Evolutionary conservation across 2,888 invertebrate species (phyloP).

Genomic region (Meta bourneti): DNA sequence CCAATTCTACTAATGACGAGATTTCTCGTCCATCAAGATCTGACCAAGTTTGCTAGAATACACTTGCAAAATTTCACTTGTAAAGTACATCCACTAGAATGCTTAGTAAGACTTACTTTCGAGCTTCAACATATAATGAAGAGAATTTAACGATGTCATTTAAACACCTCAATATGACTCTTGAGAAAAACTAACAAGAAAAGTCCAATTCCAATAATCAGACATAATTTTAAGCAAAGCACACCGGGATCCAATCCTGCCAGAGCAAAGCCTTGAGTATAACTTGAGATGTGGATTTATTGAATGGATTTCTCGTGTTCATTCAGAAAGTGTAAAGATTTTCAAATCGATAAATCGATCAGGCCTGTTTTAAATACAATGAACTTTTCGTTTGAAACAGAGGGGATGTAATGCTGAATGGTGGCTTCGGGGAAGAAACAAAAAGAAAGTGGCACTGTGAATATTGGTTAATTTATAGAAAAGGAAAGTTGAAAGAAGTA

Average conservation of each 20-base stretch:
- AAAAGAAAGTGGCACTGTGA: background rate
- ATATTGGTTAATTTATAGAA: background rate
- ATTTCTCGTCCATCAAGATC: too few relatives aligned
- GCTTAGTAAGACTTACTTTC: too few relatives aligned
- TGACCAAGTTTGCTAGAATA: too few relatives aligned
- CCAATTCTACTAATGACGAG: too few relatives aligned
- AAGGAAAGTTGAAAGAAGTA: background rate
- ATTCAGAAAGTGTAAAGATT: slow-evolving; percentile 11
- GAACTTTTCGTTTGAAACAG: background rate
- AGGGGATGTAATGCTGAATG: background rate
- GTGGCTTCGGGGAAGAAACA: background rate
- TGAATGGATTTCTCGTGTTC: slow-evolving; percentile 10
- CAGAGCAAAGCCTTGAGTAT: background rate
- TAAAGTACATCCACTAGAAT: too few relatives aligned
- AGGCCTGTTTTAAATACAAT: slow-evolving; percentile 1
- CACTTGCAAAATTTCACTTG: too few relatives aligned
- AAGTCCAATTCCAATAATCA: background rate
- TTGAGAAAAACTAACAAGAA: background rate
- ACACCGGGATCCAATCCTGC: background rate
- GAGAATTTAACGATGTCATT: background rate
- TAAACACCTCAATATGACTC: background rate
- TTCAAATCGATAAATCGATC: slow-evolving; percentile 35
- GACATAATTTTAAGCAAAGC: background rate
- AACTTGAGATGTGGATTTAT: background rate
- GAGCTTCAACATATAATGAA: too few relatives aligned